A percentile compares a stretch with the other conserved stretches of the same genome.
These are phyloP conservation scores for Apeira syringaria DNA, from an alignment of 2,888 invertebrate species.

Conservation along the genomic window DNA sequence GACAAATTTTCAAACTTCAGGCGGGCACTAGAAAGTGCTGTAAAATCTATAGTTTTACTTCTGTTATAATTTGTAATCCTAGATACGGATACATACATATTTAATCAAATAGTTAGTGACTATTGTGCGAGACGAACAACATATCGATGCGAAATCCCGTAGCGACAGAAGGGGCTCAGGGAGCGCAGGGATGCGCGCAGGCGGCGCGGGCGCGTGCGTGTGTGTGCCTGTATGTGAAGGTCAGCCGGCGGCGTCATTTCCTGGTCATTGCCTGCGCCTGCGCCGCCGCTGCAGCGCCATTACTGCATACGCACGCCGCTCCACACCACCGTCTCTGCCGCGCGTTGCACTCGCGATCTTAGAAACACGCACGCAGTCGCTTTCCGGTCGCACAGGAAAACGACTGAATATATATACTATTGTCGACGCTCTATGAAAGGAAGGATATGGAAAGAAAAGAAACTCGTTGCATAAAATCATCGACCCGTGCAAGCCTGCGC, in stretches of 20 bases:
- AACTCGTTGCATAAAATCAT: conserved; percentile 26
- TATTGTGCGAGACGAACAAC: too few species aligned
- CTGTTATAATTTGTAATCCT: too few species aligned
- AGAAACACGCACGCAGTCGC: conserved; percentile 58
- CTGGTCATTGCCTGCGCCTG: conserved; percentile 78
- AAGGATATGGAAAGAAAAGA: conserved; percentile 46
- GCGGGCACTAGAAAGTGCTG: too few species aligned
- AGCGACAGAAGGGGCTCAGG: conserved; percentile 32
- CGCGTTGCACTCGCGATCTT: conserved; percentile 48
- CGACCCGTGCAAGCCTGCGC: conserved; percentile 27
- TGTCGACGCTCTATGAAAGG: conserved; percentile 47
- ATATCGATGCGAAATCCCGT: conserved; percentile 30
- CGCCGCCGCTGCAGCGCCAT: conserved; percentile 33
- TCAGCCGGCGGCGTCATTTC: conserved; percentile 81
- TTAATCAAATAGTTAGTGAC: too few species aligned
- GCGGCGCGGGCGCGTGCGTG: conserved; percentile 33
- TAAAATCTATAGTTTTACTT: too few species aligned
- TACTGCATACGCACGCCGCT: conserved; percentile 38
- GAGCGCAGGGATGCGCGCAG: conserved; percentile 47
- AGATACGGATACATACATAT: too few species aligned
- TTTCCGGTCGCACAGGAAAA: conserved; percentile 75
- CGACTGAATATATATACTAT: conserved; percentile 48
- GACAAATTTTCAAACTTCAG: too few species aligned
- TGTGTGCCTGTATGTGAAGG: conserved; percentile 61
- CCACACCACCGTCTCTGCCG: too few species aligned